These are phyloP conservation scores for Pollenia griseotomentosa DNA, from an alignment of 2,888 invertebrate genomes.

Conservation along the genomic window DNA sequence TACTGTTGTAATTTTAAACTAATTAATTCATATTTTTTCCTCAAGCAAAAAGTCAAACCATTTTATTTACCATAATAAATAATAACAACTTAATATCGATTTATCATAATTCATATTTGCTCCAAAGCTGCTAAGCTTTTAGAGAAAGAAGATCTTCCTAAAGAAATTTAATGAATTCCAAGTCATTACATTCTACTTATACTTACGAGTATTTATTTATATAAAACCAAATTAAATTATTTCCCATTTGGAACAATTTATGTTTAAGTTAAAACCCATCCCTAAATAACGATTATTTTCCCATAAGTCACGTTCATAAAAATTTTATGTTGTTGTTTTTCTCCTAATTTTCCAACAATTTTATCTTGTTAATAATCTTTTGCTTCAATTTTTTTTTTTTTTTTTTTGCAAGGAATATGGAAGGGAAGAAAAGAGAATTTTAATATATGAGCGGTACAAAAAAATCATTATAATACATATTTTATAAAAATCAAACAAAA, in stretches of 20 bases:
- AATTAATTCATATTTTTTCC: no score
- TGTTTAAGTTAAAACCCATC: not conserved
- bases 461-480: slow-evolving; percentile 61
- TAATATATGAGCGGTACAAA: slow-evolving; percentile 33
- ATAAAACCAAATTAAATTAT: slow-evolving; percentile 16
- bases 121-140: no score
- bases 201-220: not conserved
- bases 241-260: not conserved
- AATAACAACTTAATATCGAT: not conserved
- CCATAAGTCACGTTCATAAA: slow-evolving; percentile 44
- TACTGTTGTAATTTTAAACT: no score
- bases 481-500: slow-evolving; percentile 53
- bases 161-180: not conserved
- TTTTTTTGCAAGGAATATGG: slow-evolving; percentile 27
- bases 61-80: not conserved
- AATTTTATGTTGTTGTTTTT: not conserved
- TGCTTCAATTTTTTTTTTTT: not conserved
- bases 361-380: slow-evolving; percentile 65
- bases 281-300: slow-evolving; percentile 35
- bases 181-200: not conserved
- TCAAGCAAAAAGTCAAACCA: no score
- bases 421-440: slow-evolving; percentile 15
- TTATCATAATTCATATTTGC: not conserved
- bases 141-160: not conserved
- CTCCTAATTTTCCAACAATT: slow-evolving; percentile 49